phyloP scores from a whole-genome alignment of 1,140 invertebrate species.

The Drosophila eugracilis region DNA sequence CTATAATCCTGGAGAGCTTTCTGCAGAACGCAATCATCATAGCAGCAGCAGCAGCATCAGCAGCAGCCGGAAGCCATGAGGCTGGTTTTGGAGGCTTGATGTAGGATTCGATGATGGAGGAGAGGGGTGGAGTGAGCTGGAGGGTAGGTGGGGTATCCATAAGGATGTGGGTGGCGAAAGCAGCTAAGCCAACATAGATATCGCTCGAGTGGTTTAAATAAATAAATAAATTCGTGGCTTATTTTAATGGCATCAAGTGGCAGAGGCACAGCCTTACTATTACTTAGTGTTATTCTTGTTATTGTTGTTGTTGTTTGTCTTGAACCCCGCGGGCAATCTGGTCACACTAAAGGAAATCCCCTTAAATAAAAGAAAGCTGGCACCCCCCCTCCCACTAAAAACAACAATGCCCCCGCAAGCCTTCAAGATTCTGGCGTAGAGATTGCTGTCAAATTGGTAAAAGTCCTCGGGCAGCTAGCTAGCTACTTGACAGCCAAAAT shows the following conservation, averaged over 20 bases:
- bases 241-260: constrained; percentile 43
- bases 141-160: no score
- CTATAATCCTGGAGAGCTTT: constrained; percentile 36
- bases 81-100: no score
- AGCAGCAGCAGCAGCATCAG: constrained; percentile 9
- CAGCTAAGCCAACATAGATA: constrained; percentile 61
- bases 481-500: constrained; percentile 27
- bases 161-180: constrained; percentile 2
- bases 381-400: no score
- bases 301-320: not conserved
- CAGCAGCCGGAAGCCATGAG: constrained; percentile 19
- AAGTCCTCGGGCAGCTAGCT: constrained; percentile 13
- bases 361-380: not conserved
- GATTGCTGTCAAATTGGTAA: constrained; percentile 35
- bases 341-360: constrained; percentile 1
- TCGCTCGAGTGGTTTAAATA: constrained; percentile 65
- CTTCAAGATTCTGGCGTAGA: constrained; percentile 9
- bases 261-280: no score
- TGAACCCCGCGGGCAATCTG: not conserved
- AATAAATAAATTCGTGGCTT: constrained; percentile 65
- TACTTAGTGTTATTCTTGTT: no score
- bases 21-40: constrained; percentile 45
- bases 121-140: no score
- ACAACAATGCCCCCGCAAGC: not conserved
- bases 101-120: no score